Base-by-base conservation (phyloP, 2,888 invertebrate species). In the Deilephila porcellus region DNA sequence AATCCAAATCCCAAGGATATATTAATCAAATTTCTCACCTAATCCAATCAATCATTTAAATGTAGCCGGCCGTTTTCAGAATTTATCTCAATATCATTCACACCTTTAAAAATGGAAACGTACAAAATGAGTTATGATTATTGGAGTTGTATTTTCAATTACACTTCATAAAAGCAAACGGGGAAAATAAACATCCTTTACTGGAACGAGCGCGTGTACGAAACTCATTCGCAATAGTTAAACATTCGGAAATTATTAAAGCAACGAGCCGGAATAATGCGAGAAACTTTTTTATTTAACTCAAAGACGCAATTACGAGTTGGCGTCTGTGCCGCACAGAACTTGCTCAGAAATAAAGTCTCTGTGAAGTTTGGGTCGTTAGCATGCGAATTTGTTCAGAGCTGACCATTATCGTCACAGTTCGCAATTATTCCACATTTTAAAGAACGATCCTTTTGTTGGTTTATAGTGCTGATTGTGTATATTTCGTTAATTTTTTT, bases 241-340 rank as follows among this genome's bases (percentile, higher is more conserved):
- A 64, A 64, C 64, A 20, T 64, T 64, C 20, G 6, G 45, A 64
- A 64, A 67, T 67, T 67, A 67, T 67, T 20, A 17, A 52, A 52
- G 52, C 67, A 52, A 25, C 67, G 52, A 52, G 37, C 11, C 64
- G 64, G 45, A 45, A 67, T 67, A 52, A 67, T 75, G 73, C 74
- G 71, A 78, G 45, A 76, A 83, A 83, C 76, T 83, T 83, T 83
- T 83, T 81, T 81, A 76, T 80, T 78, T 81, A 80, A 79, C 76
- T 81, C 84, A 80, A 85, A 82, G 77, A 77, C 80, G 78, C 80
- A 83, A 85, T 85, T 81, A 85, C 74, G 76, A 82, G 77, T 86
- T 78, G 79, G 75, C 79, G 78, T 78, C 75, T 74, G 76, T 77
- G 77, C 76, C 73, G 74, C 80, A 73, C 56, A 77, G 78, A 83